These are phyloP conservation scores for Ailurus styani DNA, from an alignment of 2,113 vertebrate species.

Conservation along the genomic window DNA sequence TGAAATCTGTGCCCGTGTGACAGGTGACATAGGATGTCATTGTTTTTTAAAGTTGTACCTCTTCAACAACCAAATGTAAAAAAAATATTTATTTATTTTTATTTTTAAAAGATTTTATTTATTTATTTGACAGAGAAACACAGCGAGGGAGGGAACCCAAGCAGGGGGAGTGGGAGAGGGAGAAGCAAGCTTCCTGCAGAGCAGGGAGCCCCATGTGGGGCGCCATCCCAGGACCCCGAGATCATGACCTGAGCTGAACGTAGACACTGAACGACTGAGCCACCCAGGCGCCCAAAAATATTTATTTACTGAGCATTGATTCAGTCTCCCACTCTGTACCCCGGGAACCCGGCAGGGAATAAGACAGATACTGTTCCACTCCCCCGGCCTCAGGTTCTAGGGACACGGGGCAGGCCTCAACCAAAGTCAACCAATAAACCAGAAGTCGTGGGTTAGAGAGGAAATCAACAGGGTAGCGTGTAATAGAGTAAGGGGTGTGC, in stretches of 20 bases:
- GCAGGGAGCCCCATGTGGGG: too few species aligned
- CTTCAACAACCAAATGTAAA: not conserved
- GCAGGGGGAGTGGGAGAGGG: too few species aligned
- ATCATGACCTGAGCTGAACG: too few species aligned
- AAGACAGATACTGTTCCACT: not conserved
- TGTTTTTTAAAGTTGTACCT: not conserved
- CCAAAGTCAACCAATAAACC: not conserved
- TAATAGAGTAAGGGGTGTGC: not conserved
- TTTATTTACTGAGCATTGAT: not conserved
- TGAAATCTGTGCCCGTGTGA: not conserved
- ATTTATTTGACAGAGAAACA: too few species aligned
- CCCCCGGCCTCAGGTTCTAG: not conserved
- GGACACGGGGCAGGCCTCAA: not conserved
- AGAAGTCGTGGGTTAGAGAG: not conserved
- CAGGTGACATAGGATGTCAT: not conserved
- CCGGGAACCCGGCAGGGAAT: not conserved
- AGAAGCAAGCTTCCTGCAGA: too few species aligned
- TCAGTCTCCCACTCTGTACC: not conserved
- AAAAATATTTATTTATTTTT: not conserved
- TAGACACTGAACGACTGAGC: too few species aligned
- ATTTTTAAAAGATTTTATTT: too few species aligned
- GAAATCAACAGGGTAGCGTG: not conserved
- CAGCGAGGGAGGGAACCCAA: too few species aligned
- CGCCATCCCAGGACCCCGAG: too few species aligned
- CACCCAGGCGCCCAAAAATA: too few species aligned